Conservation (phyloP, 2,113 vertebrate genomes). For the Cnemophilus loriae region DNA sequence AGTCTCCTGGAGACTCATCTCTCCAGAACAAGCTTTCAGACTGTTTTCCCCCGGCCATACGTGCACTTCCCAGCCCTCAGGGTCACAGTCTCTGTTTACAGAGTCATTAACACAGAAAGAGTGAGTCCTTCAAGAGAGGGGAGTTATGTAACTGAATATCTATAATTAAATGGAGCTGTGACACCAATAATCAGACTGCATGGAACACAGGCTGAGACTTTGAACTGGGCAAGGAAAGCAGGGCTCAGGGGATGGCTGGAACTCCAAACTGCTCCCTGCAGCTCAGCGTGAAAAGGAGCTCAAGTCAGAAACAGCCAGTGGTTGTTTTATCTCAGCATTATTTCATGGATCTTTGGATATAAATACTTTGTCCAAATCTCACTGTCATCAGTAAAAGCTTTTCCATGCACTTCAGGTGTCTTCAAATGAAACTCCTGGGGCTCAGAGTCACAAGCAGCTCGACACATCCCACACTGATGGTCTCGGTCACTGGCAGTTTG, state of each 20-base stretch:
- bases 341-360: background rate
- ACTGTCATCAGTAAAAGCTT: background rate
- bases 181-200: background rate
- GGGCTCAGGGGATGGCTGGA: background rate
- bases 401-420: background rate
- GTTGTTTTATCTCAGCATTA: background rate
- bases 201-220: background rate
- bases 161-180: background rate
- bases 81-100: background rate
- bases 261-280: background rate
- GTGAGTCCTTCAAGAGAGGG: background rate
- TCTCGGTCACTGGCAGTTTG: background rate
- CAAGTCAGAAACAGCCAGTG: background rate
- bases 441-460: background rate
- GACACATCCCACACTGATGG: fast-evolving
- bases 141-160: background rate
- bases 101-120: background rate
- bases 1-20: background rate
- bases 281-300: background rate
- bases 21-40: background rate
- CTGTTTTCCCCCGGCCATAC: background rate
- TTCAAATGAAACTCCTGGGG: background rate
- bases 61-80: background rate
- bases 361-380: background rate
- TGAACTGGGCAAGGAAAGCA: background rate